Base-by-base conservation (phyloP, 2,113 vertebrate genomes). In the Carettochelys insculpta region DNA sequence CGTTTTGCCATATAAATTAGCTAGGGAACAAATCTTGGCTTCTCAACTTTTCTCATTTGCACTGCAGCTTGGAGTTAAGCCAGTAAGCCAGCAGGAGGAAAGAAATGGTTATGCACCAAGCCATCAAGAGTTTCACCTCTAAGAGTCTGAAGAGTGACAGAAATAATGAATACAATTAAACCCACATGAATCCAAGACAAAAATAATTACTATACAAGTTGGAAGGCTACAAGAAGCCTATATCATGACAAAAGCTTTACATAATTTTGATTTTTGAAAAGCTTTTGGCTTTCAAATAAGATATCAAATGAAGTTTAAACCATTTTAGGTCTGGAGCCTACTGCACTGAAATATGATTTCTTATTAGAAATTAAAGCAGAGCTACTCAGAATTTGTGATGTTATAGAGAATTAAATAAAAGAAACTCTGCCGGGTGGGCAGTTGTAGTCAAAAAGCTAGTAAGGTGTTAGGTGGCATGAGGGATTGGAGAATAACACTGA, bases 111-210 rank as follows among this genome's bases (percentile, higher is more conserved):
- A 82, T 94, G 91, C 90, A 95, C 52, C 51, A 82, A 45, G 77
- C 78, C 88, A 97, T 95, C 91, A 90, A 56, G 17, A 94, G 34
- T 94, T 96, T 45, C 43, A 81, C 76, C 86, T 93, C 24, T 94
- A 87, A 95, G 73, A 95, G 75, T 94, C 77, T 95, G 85, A 95
- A 94, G 84, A 97, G 95, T 88, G 87, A 93, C 88, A 94, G 54
- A 86, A 95, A 96, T 93, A 97, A 96, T 93, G 50, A 95, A 95
- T 96, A 68, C 96, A 97, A 96, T 96, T 95, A 94, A 96, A 97
- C 92, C 31, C 94, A 85, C 87, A 95, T 56, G 90, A 84, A 96
- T 88, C 68, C 95, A 95, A 92, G 84, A 83, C 71, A 83, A 95
- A 97, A 96, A 97, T 97, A 95, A 95, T 94, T 96, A 97, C 95